Percentiles rank a stretch among this genome's conserved stretches.
Evolutionary conservation across 2,797 vertebrate species (phyloP).

Genomic region (Coilia nasus): DNA sequence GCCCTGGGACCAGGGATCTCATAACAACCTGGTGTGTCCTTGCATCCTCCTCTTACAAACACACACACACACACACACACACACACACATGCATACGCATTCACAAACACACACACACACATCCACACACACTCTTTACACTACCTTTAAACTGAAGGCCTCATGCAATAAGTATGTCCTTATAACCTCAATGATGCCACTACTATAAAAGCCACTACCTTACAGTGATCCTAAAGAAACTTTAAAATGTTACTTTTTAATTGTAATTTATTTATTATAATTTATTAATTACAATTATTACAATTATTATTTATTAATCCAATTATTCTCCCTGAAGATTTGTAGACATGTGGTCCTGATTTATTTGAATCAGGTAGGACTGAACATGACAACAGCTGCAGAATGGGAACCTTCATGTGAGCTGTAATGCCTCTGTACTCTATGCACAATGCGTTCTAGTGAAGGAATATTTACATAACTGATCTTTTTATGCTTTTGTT

Average conservation of each 20-base stretch:
- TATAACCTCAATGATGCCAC: not conserved
- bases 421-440: too few relatives aligned
- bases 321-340: not conserved
- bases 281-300: too few relatives aligned
- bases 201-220: not conserved
- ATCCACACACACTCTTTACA: not conserved
- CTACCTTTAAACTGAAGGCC: slow-evolving; percentile 15
- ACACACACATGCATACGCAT: not conserved
- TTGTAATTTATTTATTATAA: not conserved
- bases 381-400: not conserved
- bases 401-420: not conserved
- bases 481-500: too few relatives aligned
- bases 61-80: not conserved
- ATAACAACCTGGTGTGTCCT: slow-evolving; percentile 29
- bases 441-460: not conserved
- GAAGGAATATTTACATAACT: too few relatives aligned
- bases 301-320: too few relatives aligned
- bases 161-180: slow-evolving; percentile 32
- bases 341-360: not conserved
- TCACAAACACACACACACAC: not conserved
- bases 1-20: slow-evolving; percentile 48
- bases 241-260: not conserved
- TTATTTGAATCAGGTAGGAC: not conserved
- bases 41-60: not conserved
- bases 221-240: not conserved